Evolutionary conservation across 2,888 invertebrate genomes (phyloP).

Genomic region (Panopea generosa): DNA sequence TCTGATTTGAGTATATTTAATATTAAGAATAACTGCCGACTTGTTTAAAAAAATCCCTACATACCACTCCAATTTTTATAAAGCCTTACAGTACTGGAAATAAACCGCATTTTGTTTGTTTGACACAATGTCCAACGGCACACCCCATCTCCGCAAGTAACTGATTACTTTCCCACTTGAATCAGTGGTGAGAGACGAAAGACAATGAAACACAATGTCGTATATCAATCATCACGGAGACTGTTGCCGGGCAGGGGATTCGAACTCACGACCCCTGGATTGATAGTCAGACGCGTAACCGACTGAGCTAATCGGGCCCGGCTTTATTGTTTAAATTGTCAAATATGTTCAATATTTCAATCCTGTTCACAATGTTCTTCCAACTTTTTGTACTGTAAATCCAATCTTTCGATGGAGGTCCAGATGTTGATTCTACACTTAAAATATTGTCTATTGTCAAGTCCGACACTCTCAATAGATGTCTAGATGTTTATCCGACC

Average conservation of each 20-base stretch:
- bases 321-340: too few relatives aligned
- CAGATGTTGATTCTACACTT: background rate
- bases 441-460: background rate
- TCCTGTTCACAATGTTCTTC: constrained; percentile 1
- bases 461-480: background rate
- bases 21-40: constrained; percentile 3
- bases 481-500: constrained; percentile 2
- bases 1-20: background rate
- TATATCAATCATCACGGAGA: too few relatives aligned
- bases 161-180: too few relatives aligned
- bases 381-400: constrained; percentile 3
- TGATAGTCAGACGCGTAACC: too few relatives aligned
- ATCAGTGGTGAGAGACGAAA: too few relatives aligned
- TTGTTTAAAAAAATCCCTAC: constrained; percentile 1
- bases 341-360: constrained; percentile 3
- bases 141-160: too few relatives aligned
- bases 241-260: too few relatives aligned
- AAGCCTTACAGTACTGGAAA: background rate
- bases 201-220: too few relatives aligned
- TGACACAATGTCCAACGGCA: too few relatives aligned
- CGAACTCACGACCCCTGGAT: too few relatives aligned
- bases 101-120: background rate
- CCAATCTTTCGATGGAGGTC: background rate
- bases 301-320: too few relatives aligned
- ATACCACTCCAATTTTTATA: background rate